Percentiles rank a stretch among this genome's conserved stretches.
phyloP scores from a whole-genome alignment of 2,888 invertebrate genomes.

The Lycocerus yunnanus region DNA sequence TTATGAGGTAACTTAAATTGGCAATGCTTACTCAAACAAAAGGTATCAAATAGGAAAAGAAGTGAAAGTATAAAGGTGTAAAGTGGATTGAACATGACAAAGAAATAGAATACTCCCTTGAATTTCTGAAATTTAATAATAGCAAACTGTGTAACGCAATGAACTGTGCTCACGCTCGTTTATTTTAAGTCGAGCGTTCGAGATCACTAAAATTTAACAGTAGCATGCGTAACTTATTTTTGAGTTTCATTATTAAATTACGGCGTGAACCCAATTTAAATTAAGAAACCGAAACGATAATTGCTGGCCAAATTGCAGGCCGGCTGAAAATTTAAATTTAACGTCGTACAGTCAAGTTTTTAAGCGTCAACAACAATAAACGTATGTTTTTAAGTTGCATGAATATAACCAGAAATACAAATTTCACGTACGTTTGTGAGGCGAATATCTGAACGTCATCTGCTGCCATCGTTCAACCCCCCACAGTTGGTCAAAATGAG shows the following conservation, averaged over 20 bases:
- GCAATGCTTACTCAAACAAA: constrained; percentile 6
- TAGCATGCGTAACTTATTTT: constrained; percentile 21
- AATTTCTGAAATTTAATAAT: constrained; percentile 41
- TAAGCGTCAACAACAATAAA: not conserved
- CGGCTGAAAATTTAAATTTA: not conserved
- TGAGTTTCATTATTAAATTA: not conserved
- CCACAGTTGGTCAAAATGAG: constrained; percentile 25
- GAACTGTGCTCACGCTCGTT: constrained; percentile 40
- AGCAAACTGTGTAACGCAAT: constrained; percentile 40
- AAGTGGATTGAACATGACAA: constrained; percentile 31
- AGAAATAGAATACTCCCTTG: constrained; percentile 30
- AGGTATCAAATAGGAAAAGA: constrained; percentile 6
- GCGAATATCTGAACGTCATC: constrained; percentile 30
- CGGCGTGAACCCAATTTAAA: not conserved
- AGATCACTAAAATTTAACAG: constrained; percentile 24
- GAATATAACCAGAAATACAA: constrained; percentile 10
- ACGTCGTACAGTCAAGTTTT: not conserved
- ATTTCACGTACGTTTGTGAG: constrained; percentile 13
- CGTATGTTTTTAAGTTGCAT: not conserved
- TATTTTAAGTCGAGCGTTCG: constrained; percentile 28
- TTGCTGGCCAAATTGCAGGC: not conserved
- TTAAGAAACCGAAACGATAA: not conserved
- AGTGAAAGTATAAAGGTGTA: constrained; percentile 23
- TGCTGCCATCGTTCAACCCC: constrained; percentile 26
- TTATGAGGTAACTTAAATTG: constrained; percentile 1